These are phyloP conservation scores for Chironomus riparius DNA, from an alignment of 2,888 invertebrate genomes.

Conservation along the genomic window DNA sequence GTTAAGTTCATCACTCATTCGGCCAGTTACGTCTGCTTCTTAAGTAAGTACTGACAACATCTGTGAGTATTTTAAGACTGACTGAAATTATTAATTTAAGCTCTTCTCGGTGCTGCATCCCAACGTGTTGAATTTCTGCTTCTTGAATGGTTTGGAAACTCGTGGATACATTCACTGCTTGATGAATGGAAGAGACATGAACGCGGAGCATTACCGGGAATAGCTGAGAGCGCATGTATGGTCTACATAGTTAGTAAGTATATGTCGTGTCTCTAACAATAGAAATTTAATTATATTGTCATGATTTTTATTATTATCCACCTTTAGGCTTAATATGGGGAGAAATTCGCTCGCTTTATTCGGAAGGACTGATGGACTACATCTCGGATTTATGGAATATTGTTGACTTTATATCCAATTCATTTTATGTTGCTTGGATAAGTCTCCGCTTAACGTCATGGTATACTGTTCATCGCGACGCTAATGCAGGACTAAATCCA, in stretches of 20 bases:
- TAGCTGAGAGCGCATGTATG: slow-evolving; percentile 74
- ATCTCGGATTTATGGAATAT: slow-evolving; percentile 96
- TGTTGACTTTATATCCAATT: slow-evolving; percentile 93
- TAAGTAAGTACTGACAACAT: slow-evolving; percentile 60
- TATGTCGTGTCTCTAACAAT: slow-evolving; percentile 16
- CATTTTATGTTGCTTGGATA: slow-evolving; percentile 91
- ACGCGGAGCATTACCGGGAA: slow-evolving; percentile 66
- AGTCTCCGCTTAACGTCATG: slow-evolving; percentile 80
- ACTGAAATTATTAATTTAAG: slow-evolving; percentile 43
- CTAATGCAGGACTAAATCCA: slow-evolving; percentile 59
- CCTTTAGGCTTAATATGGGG: slow-evolving; percentile 81
- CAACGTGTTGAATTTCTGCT: slow-evolving; percentile 79
- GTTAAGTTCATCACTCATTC: slow-evolving; percentile 98
- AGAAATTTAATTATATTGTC: background rate
- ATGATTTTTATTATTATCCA: slow-evolving; percentile 29
- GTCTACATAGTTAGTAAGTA: slow-evolving; percentile 77
- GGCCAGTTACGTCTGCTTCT: slow-evolving; percentile 88
- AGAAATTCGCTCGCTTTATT: slow-evolving; percentile 86
- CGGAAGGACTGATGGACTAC: slow-evolving; percentile 83
- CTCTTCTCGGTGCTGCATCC: slow-evolving; percentile 85
- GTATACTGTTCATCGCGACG: slow-evolving; percentile 69
- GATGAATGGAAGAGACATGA: slow-evolving; percentile 70
- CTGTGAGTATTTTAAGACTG: too few relatives aligned
- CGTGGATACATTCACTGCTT: slow-evolving; percentile 62
- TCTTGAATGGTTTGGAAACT: slow-evolving; percentile 66